Conservation (phyloP, 2,888 invertebrate genomes). For the Sepioteuthis lessoniana region DNA sequence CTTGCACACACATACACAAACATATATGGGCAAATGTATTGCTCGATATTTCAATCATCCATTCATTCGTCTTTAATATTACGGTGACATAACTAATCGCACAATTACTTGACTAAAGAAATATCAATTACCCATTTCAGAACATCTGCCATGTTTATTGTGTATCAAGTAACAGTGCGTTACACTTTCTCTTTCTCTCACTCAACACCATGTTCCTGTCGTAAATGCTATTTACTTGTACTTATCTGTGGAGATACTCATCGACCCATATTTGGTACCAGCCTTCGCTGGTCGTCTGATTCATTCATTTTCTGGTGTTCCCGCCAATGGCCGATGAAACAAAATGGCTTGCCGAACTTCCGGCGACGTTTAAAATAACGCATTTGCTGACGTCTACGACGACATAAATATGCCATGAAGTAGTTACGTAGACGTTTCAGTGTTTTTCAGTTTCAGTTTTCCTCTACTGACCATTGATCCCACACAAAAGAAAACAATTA, state of each 20-base stretch:
- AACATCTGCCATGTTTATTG: background rate
- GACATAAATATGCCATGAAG: background rate
- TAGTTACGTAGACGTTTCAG: background rate
- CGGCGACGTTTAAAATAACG: background rate
- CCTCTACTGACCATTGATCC: background rate
- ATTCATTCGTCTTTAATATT: background rate
- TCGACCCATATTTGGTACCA: conserved; percentile 12
- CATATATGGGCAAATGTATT: background rate
- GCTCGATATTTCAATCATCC: background rate
- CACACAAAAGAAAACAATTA: background rate
- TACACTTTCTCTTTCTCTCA: background rate
- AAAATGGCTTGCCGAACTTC: background rate
- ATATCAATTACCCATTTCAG: conserved; percentile 6
- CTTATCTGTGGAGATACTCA: background rate
- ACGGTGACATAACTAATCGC: background rate
- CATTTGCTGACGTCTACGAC: background rate
- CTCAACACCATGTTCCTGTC: background rate
- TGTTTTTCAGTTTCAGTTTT: background rate
- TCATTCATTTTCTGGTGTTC: background rate
- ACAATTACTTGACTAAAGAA: background rate
- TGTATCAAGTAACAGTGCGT: background rate
- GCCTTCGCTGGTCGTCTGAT: conserved; percentile 10
- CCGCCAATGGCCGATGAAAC: background rate
- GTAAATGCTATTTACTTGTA: background rate
- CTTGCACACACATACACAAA: background rate